A percentile compares a stretch with the other conserved stretches of the same genome.
These are phyloP conservation scores for Alcedo atthis DNA, from an alignment of 2,797 vertebrate species.

Conservation along the genomic window DNA sequence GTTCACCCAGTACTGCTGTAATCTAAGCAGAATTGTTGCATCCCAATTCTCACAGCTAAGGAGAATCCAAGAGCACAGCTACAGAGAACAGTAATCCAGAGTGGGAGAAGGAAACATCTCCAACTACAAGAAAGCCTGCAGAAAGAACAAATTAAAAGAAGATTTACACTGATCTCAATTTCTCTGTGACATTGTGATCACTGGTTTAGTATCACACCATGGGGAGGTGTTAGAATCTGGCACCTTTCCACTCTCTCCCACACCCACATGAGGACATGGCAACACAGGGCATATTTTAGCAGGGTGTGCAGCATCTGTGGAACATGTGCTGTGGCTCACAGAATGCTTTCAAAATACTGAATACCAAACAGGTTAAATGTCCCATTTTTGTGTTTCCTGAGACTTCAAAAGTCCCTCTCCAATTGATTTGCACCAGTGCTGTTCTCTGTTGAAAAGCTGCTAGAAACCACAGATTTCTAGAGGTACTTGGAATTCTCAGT, in stretches of 20 bases:
- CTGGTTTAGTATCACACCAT: not conserved
- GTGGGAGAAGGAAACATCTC: not conserved
- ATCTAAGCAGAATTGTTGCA: not conserved
- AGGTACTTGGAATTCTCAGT: not conserved
- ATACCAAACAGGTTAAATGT: not conserved
- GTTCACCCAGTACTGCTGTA: not conserved
- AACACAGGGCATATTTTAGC: not conserved
- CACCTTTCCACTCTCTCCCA: not conserved
- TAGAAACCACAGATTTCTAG: not conserved
- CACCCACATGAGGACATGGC: not conserved
- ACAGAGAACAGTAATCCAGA: not conserved
- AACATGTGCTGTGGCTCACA: not conserved
- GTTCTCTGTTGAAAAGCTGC: not conserved
- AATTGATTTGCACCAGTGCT: not conserved
- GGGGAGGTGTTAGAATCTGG: not conserved
- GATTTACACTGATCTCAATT: not conserved
- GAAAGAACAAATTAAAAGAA: not conserved
- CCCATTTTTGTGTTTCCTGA: not conserved
- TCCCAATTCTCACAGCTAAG: not conserved
- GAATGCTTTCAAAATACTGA: not conserved
- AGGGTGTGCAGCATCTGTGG: not conserved
- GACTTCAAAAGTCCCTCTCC: not conserved
- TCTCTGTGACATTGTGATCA: not conserved
- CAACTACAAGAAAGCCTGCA: not conserved
- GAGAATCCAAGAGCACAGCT: not conserved